Percentiles rank a stretch among this genome's conserved stretches.
phyloP scores from a whole-genome alignment of 2,113 vertebrate genomes.

The Mesoclemmys tuberculata region DNA sequence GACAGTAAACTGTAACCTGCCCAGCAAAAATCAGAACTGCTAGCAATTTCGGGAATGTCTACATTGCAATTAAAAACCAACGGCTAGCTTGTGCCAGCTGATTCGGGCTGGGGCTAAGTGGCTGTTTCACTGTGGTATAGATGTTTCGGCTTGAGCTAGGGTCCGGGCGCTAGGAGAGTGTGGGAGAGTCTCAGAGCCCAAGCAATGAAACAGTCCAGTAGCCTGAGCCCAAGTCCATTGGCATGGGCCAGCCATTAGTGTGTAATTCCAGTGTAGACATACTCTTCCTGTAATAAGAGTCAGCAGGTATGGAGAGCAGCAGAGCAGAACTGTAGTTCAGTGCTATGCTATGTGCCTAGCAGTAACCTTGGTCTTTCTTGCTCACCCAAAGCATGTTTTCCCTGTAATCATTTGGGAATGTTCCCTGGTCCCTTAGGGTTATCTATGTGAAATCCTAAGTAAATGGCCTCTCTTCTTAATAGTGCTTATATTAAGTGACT shows the following conservation, averaged over 20 bases:
- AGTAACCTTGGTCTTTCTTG: background rate
- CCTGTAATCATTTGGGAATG: background rate
- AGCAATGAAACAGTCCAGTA: too few relatives aligned
- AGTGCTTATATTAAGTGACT: too few relatives aligned
- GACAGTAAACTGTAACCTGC: background rate
- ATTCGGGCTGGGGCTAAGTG: background rate
- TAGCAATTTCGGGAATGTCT: background rate
- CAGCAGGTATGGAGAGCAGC: constrained; percentile 9
- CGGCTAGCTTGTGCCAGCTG: background rate
- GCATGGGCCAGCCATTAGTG: too few relatives aligned
- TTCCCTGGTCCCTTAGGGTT: background rate
- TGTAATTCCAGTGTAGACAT: too few relatives aligned
- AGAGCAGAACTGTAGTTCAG: background rate
- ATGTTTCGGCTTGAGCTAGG: too few relatives aligned
- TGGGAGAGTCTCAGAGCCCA: too few relatives aligned
- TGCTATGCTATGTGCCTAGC: background rate
- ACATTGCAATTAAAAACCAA: background rate
- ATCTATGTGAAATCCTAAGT: background rate
- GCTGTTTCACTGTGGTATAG: background rate
- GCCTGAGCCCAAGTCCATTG: too few relatives aligned
- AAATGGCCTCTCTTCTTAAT: background rate
- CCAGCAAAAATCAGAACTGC: constrained; percentile 41
- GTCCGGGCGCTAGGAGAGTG: too few relatives aligned
- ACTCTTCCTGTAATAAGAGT: background rate
- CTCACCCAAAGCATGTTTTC: background rate